These are phyloP conservation scores for Dinomys branickii DNA, from an alignment of 2,113 vertebrate species.

Conservation along the genomic window DNA sequence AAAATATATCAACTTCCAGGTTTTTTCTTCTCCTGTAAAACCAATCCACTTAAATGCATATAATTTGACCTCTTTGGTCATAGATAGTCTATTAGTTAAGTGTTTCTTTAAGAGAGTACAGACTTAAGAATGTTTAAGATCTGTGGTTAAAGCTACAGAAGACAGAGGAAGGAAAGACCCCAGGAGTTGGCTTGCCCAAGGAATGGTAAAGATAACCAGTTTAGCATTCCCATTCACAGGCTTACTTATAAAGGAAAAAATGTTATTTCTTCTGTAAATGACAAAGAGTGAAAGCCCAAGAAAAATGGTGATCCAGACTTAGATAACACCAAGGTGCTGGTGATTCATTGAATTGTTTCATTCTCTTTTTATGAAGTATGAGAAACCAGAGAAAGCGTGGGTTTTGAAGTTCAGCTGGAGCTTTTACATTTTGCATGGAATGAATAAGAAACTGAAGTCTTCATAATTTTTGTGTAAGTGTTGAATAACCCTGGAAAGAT, in stretches of 20 bases:
- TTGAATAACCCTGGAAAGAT: background rate
- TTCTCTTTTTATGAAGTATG: background rate
- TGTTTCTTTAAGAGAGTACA: background rate
- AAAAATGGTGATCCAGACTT: background rate
- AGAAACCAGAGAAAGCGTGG: background rate
- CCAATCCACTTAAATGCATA: background rate
- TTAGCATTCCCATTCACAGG: background rate
- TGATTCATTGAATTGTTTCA: background rate
- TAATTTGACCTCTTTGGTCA: background rate
- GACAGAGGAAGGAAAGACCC: background rate
- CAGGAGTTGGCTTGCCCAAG: background rate
- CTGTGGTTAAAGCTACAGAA: background rate
- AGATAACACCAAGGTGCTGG: background rate
- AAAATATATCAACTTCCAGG: background rate
- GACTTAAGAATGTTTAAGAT: slow-evolving; percentile 20
- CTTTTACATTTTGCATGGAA: background rate
- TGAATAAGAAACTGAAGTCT: background rate
- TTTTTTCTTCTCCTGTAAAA: background rate
- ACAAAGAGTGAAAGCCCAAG: background rate
- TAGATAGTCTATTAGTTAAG: background rate
- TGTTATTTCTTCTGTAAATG: background rate
- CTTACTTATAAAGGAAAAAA: background rate
- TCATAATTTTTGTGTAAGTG: background rate
- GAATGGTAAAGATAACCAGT: background rate
- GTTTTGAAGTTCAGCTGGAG: background rate